Evolutionary conservation across 2,113 vertebrate genomes (phyloP), one percentile per base, ranked within the genome.

Genomic region (Panthera leo): DNA sequence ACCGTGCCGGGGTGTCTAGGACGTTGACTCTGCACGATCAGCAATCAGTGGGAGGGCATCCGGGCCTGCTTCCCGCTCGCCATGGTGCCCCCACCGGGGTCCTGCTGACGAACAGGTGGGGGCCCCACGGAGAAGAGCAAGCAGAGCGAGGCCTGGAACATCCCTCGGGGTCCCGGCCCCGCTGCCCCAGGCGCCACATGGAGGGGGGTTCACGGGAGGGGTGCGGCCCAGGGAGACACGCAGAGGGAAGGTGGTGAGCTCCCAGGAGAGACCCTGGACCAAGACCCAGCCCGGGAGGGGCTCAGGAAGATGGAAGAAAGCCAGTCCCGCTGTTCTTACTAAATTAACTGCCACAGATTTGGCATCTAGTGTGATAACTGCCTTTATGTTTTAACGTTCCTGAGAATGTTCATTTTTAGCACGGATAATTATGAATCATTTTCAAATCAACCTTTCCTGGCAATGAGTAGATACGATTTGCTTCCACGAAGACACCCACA

Each of bases 401-500:
- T 4, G 79, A 61, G 34, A 79, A 42, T 5, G 68, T 63, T 93
- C 82, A 31, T 85, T 85, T 98, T 96, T 68, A 96, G 93, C 58
- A 67, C 21, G 90, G 92, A 63, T 93, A 96, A 96, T 89, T 89
- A 58, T 86, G 94, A 83, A 89, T 85, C 45, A 58, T 95, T 96
- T 92, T 90, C 79, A 65, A 75, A 95, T 80, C 73, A 83, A 87
- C 65, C 96, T 90, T 97, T 95, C 84, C 88, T 34, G 80, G 96
- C 80, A 68, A 83, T 0, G 0, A 97, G 79, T 42, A 93, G 73
- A 87, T 51, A 55, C 53, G 85, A 68, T 95, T 94, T 91, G 78
- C 88, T 96, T 96, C 97, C 94, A 85, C 14, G 31, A 73, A 89
- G 86, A 75, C 96, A 96, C 97, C 93, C 87, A 91, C 79, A 55